These are phyloP conservation scores for Lagria hirta DNA, from an alignment of 2,888 invertebrate genomes.

Conservation along the genomic window DNA sequence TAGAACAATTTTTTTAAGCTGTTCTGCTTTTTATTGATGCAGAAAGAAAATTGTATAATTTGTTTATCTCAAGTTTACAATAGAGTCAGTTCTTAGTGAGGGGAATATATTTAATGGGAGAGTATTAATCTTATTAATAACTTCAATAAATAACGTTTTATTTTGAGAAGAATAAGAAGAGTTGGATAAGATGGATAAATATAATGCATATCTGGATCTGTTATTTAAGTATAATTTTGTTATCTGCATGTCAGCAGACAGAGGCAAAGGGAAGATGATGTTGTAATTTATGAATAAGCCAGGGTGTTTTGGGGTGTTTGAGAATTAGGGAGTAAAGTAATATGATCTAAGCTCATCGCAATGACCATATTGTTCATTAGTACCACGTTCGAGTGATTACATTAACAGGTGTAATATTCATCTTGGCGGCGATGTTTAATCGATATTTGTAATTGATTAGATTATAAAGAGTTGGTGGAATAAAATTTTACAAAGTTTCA, in stretches of 20 bases:
- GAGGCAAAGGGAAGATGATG: constrained; percentile 25
- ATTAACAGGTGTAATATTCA: constrained; percentile 31
- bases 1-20: too few relatives aligned
- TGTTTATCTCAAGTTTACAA: constrained; percentile 27
- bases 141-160: constrained; percentile 29
- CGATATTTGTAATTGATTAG: constrained; percentile 27
- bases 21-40: too few relatives aligned
- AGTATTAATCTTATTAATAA: constrained; percentile 28
- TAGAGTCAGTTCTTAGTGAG: constrained; percentile 21
- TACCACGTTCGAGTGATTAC: constrained; percentile 28
- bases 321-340: constrained; percentile 24
- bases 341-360: constrained; percentile 27
- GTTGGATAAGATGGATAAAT: constrained; percentile 20
- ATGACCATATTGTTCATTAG: constrained; percentile 29
- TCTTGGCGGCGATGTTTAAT: constrained; percentile 25
- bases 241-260: constrained; percentile 25
- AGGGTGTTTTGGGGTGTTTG: constrained; percentile 12
- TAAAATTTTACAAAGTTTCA: constrained; percentile 21
- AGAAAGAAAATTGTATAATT: constrained; percentile 25
- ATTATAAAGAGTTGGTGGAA: constrained; percentile 24
- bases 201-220: constrained; percentile 22
- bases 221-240: constrained; percentile 27
- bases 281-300: constrained; percentile 28
- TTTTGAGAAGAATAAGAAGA: constrained; percentile 23
- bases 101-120: constrained; percentile 22